A percentile compares a stretch with the other conserved stretches of the same genome.
Evolutionary conservation across 2,113 vertebrate genomes (phyloP).

Genomic region (Nicator chloris): DNA sequence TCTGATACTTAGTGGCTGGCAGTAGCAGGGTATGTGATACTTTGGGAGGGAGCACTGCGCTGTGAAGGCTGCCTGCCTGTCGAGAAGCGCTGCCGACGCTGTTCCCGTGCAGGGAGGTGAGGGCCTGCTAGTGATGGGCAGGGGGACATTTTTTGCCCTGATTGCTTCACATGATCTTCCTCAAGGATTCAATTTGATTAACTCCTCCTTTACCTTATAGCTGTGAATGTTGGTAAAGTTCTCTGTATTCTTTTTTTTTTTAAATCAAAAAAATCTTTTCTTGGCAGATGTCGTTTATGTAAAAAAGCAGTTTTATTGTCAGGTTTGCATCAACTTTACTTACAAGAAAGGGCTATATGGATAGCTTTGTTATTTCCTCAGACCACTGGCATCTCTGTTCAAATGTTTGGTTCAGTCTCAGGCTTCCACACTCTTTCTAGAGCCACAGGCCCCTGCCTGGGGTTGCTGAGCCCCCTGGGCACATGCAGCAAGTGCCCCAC

Average conservation of each 20-base stretch:
- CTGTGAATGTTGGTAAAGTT: not conserved
- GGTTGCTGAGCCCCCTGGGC: not conserved
- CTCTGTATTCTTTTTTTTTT: not conserved
- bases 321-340: not conserved
- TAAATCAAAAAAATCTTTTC: not conserved
- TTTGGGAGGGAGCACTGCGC: not conserved
- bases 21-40: not conserved
- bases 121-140: not conserved
- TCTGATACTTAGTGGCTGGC: not conserved
- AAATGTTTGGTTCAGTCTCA: not conserved
- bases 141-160: not conserved
- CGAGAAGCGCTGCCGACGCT: not conserved
- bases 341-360: not conserved
- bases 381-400: not conserved
- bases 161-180: not conserved
- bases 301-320: not conserved
- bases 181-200: conserved; percentile 17
- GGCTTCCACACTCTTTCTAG: not conserved
- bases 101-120: not conserved
- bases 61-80: not conserved
- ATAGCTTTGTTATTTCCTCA: not conserved
- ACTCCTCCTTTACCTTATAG: not conserved
- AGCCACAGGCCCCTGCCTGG: not conserved
- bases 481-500: not conserved
- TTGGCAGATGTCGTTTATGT: not conserved